Base-by-base conservation (phyloP, 2,797 vertebrate genomes). In the Poecilia picta region DNA sequence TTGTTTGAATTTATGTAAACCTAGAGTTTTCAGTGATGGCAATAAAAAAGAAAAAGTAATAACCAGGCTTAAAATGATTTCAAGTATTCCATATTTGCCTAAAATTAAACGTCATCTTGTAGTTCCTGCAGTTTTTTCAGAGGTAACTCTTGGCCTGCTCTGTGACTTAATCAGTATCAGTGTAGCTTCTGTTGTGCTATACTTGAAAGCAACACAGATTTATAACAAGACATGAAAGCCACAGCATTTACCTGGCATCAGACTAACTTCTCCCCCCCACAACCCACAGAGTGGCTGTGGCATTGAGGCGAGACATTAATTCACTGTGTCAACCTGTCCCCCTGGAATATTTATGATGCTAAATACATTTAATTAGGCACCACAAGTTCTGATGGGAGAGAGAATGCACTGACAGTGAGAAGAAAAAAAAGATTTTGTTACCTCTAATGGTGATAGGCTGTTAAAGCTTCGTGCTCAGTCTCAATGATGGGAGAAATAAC, bases 321-420 rank as follows among this genome's bases (percentile, higher is more conserved):
- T 96, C 94, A 95, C 83, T 81, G 89, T 95, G 96, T 96, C 95
- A 95, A 93, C 94, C 89, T 95, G 95, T 96, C 96, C 95, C 94
- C 86, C 85, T 91, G 91, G 94, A 95, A 95, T 96, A 96, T 96
- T 95, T 96, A 96, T 95, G 94, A 95, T 95, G 94, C 95, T 96
- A 96, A 96, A 96, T 95, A 95, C 93, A 95, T 96, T 96, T 96
- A 96, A 96, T 96, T 96, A 96, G 94, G 85, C 87, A 87, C 89
- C 78, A 86, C 83, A 81, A 81, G 89, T 91, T 89, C 79, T 94
- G 94, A 93, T 94, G 92, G 91, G 90, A 93, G 90, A 94, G 91
- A 95, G 95, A 95, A 92, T 92, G 93, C 92, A 93, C 88, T 92
- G 94, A 95, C 95, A 95, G 94, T 95, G 88, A 80, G 83, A 74